Evolutionary conservation across 2,797 vertebrate genomes (phyloP).

Genomic region (Silurus aristotelis): DNA sequence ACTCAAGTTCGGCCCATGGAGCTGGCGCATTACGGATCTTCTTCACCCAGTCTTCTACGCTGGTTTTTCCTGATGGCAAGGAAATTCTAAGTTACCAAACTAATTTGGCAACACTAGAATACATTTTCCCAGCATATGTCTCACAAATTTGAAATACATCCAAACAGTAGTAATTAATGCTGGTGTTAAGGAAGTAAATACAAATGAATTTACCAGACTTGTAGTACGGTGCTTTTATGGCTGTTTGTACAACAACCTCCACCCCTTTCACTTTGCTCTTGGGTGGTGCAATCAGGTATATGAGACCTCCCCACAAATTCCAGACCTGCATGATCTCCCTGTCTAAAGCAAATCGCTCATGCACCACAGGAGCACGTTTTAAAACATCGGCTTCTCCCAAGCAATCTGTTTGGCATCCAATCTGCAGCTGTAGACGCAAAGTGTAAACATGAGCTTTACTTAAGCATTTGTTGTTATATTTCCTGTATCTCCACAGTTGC

Average conservation of each 20-base stretch:
- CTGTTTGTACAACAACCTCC: slow-evolving; percentile 71
- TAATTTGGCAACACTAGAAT: neutral
- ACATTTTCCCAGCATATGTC: too few relatives aligned
- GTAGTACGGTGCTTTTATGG: slow-evolving; percentile 82
- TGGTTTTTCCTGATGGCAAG: slow-evolving; percentile 54
- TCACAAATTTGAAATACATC: too few relatives aligned
- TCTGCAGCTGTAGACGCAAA: slow-evolving; percentile 79
- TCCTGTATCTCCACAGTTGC: neutral
- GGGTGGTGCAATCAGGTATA: slow-evolving; percentile 82
- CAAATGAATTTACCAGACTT: slow-evolving; percentile 77
- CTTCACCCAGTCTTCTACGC: slow-evolving; percentile 55
- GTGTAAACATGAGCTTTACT: neutral
- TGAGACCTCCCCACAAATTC: slow-evolving; percentile 89
- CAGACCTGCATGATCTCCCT: slow-evolving; percentile 75
- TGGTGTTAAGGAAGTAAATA: neutral
- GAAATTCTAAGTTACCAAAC: neutral
- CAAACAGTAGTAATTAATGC: neutral
- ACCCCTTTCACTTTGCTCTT: slow-evolving; percentile 67
- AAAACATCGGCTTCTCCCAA: slow-evolving; percentile 66
- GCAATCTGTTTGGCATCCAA: slow-evolving; percentile 84
- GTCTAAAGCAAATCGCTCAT: slow-evolving; percentile 69
- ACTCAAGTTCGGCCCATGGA: slow-evolving; percentile 89
- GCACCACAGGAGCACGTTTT: slow-evolving; percentile 78
- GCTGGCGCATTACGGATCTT: slow-evolving; percentile 66
- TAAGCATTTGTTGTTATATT: neutral